Conservation (phyloP, 2,113 vertebrate genomes). For the Aegithalos caudatus region DNA sequence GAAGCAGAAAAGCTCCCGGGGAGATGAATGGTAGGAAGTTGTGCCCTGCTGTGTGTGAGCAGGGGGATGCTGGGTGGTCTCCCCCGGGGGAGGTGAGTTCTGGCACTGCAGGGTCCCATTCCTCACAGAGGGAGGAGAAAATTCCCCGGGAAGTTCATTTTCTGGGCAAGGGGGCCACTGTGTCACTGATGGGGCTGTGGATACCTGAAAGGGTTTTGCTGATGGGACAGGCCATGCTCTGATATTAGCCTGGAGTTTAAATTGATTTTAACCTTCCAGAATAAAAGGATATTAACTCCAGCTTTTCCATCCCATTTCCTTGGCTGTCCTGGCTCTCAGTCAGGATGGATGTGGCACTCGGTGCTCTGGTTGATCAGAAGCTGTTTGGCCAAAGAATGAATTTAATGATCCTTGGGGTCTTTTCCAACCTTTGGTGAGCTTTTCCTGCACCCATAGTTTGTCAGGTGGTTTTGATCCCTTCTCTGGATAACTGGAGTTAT, state of each 20-base stretch:
- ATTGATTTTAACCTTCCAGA: not conserved
- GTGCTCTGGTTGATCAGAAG: not conserved
- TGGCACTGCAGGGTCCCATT: not conserved
- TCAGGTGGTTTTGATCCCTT: not conserved
- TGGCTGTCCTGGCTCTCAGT: not conserved
- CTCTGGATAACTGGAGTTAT: not conserved
- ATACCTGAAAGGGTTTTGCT: not conserved
- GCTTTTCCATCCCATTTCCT: accelerated
- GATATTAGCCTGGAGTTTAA: not conserved
- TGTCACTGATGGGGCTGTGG: accelerated
- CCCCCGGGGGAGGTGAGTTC: accelerated
- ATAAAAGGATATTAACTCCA: not conserved
- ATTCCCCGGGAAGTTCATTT: not conserved
- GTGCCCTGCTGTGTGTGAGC: not conserved
- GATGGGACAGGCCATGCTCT: not conserved
- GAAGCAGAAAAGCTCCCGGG: not conserved
- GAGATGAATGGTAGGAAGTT: not conserved
- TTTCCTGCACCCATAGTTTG: not conserved
- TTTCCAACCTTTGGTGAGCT: not conserved
- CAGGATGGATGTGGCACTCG: not conserved
- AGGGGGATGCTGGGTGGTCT: not conserved
- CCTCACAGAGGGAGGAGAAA: not conserved
- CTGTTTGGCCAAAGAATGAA: not conserved
- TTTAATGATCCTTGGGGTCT: not conserved
- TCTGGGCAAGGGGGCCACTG: too few relatives aligned